A percentile compares a stretch with the other conserved stretches of the same genome.
Conservation (phyloP, 35 echinoderm and acorn worm genomes). For the Ptychodera flava region DNA sequence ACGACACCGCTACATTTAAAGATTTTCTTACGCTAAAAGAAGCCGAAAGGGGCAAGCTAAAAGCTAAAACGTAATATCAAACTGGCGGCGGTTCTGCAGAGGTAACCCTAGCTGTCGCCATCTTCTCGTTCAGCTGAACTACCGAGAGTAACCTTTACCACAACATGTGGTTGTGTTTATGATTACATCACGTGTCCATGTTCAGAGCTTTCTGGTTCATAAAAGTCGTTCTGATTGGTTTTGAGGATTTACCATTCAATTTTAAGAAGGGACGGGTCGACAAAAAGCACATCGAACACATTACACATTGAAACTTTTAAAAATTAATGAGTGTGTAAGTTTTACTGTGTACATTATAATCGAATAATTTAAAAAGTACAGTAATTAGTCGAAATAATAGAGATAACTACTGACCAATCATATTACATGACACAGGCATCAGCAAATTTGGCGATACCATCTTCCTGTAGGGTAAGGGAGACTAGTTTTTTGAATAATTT, state of each 20-base stretch:
- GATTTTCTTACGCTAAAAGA: neutral
- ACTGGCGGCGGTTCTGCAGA: neutral
- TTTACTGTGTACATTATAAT: too few species aligned
- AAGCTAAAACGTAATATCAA: neutral
- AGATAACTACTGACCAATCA: neutral
- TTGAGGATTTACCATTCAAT: too few species aligned
- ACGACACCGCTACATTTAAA: neutral
- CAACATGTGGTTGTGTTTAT: conserved; percentile 1
- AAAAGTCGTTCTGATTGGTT: too few species aligned
- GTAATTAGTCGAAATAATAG: too few species aligned
- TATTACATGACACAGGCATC: neutral
- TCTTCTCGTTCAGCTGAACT: neutral
- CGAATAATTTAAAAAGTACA: too few species aligned
- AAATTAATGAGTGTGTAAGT: too few species aligned
- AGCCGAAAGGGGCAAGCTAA: neutral
- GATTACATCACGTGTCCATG: neutral
- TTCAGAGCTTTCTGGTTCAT: too few species aligned
- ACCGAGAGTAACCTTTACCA: neutral
- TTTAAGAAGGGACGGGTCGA: too few species aligned
- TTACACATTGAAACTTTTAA: too few species aligned
- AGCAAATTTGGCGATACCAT: neutral
- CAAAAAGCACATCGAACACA: too few species aligned
- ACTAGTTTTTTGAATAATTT: too few species aligned
- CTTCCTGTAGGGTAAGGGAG: neutral
- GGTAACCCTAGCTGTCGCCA: neutral